Conservation (phyloP, 2,797 vertebrate species). For the Ctenochaetus hawaiiensis region DNA sequence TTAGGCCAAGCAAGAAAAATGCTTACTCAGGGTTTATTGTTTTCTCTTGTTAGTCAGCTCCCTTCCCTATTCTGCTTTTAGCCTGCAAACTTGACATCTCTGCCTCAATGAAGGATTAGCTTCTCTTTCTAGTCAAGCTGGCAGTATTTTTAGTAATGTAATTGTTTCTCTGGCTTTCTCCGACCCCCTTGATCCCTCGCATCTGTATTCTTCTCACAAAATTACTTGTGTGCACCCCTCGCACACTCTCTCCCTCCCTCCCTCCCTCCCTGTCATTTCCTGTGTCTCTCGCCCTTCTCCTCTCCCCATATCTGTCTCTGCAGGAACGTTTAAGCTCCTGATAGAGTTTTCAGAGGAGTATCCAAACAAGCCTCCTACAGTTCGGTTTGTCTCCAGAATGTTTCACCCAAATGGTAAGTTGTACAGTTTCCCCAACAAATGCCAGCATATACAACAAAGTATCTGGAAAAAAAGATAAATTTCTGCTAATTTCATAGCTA, state of each 20-base stretch:
- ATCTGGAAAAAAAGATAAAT: neutral
- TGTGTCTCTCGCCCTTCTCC: neutral
- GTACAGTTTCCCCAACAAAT: neutral
- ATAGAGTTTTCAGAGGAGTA: constrained; percentile 99
- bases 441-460: neutral
- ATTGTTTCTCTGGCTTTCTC: constrained; percentile 47
- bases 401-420: constrained; percentile 98
- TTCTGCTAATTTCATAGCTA: neutral
- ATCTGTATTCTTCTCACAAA: constrained; percentile 43
- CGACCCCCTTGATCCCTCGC: constrained; percentile 23
- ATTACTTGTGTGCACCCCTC: neutral
- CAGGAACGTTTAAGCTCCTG: constrained; percentile 99
- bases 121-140: constrained; percentile 23
- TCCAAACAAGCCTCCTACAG: constrained; percentile 98
- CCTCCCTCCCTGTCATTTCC: too few species aligned
- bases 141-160: constrained; percentile 52
- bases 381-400: constrained; percentile 99
- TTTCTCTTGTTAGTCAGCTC: constrained; percentile 14
- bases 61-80: constrained; percentile 9
- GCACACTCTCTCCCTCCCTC: neutral
- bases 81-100: constrained; percentile 48
- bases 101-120: constrained; percentile 31
- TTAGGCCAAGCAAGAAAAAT: constrained; percentile 18
- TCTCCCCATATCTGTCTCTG: constrained; percentile 3
- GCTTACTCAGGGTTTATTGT: constrained; percentile 46